phyloP scores from a whole-genome alignment of 2,888 invertebrate genomes.

The Noctua comes region DNA sequence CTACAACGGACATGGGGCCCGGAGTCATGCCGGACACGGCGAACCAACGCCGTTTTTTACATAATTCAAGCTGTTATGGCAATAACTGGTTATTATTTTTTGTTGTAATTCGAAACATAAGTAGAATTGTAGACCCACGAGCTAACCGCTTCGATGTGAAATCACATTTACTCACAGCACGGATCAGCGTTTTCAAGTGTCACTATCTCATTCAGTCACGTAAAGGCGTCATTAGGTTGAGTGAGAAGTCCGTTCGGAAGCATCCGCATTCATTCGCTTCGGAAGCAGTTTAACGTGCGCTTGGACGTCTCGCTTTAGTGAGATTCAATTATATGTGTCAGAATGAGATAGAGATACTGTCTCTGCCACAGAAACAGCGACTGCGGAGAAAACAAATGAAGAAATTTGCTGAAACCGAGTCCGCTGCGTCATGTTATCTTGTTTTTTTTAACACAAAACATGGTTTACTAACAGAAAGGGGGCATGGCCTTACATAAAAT shows the following conservation, averaged over 20 bases:
- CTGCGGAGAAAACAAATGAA: neutral
- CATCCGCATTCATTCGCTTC: neutral
- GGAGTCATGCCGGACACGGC: slow-evolving; percentile 16
- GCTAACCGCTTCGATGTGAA: neutral
- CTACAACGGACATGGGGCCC: slow-evolving; percentile 18
- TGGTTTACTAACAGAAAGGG: neutral
- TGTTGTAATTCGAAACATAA: slow-evolving; percentile 15
- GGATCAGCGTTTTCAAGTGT: neutral
- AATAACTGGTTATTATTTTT: slow-evolving; percentile 43
- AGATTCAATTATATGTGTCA: neutral
- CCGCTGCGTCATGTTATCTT: neutral
- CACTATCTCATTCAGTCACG: neutral
- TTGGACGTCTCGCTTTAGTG: neutral
- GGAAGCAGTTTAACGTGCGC: neutral
- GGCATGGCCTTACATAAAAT: neutral
- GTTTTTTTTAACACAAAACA: neutral
- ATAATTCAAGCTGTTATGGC: neutral
- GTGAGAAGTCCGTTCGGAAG: neutral
- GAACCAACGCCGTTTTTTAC: slow-evolving; percentile 38
- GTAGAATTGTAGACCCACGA: neutral
- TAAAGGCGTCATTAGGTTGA: neutral
- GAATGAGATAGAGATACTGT: neutral
- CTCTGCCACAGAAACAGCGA: neutral
- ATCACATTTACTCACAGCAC: neutral
- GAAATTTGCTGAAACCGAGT: neutral